Evolutionary conservation across 2,888 invertebrate species (phyloP), one percentile per base, ranked within the genome.

Genomic region (Eupithecia abbreviata): DNA sequence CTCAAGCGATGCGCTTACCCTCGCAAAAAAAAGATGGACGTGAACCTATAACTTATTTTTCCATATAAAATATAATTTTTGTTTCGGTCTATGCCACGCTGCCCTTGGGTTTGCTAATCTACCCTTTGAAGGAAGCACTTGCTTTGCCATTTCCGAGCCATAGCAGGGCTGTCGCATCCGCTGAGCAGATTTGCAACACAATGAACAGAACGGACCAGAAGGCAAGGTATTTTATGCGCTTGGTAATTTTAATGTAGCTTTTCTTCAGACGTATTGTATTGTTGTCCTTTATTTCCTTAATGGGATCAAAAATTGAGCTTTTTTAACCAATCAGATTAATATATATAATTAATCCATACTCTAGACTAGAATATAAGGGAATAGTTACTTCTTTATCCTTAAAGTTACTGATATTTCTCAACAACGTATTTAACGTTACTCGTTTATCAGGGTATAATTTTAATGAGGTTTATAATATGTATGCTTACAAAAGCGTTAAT

Each of bases 141-240:
- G 81, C 86, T 83, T 85, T 82, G 84, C 85, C 84, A 86, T 91
- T 92, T 91, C 90, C 91, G 83, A 86, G 82, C 82, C 68, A n/a
- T 87, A 88, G 87, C 84, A 81, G 87, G 85, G 86, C 86, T 89
- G 91, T 93, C 91, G 89, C 91, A 91, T 91, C 89, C 89, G 87
- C 91, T 92, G 90, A 87, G 87, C 88, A 89, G 92, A 92, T 92
- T 90, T 91, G 85, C 85, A 80, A 82, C 67, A 70, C 58, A 18
- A 9, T 67, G 67, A 15, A 73, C 49, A 65, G 47, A 55, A 47
- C 0, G 41, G 43, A 68, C 4, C 68, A 68, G 69, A n/a, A 47
- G 69, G 69, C 2, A n/a, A 47, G 13, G 45, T 62, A 4, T 58
- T 58, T 10, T 18, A 3, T 3, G 0, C 10, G 55, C 3, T 62